A percentile compares a stretch with the other conserved stretches of the same genome.
Conservation (phyloP, 2,113 vertebrate genomes). For the Butorides virescens region DNA sequence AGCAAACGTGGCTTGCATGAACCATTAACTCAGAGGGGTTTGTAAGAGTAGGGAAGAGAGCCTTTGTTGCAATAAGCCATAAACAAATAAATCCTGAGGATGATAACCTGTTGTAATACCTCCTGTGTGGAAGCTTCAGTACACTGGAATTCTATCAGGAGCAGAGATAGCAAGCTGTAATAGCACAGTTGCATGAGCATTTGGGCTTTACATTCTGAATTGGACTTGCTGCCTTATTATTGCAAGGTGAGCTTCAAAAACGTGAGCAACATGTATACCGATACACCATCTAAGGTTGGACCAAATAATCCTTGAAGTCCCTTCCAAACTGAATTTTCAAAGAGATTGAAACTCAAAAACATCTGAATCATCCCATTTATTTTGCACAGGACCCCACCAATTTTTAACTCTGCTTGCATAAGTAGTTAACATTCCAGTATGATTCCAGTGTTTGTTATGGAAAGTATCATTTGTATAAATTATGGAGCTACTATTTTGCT, state of each 20-base stretch:
- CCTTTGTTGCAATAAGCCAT: not conserved
- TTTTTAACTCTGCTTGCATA: not conserved
- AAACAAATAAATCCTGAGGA: not conserved
- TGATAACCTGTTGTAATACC: not conserved
- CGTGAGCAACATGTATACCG: not conserved
- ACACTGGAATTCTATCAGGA: not conserved
- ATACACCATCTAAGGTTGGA: not conserved
- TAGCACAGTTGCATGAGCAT: not conserved
- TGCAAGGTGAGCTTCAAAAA: not conserved
- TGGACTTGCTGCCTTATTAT: not conserved
- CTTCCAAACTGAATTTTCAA: not conserved
- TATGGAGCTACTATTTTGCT: not conserved
- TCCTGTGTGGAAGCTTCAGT: not conserved
- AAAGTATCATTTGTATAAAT: conserved; percentile 43
- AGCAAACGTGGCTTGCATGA: not conserved
- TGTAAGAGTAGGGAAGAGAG: not conserved
- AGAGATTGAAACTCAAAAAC: not conserved
- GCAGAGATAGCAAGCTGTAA: not conserved
- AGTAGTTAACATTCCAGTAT: not conserved
- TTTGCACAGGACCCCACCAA: not conserved
- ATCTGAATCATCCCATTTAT: not conserved
- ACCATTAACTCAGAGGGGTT: not conserved
- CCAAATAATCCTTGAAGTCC: not conserved
- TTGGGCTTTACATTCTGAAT: not conserved
- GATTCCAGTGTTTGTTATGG: conserved; percentile 28